Evolutionary conservation across 1,140 invertebrate species (phyloP), one percentile per base, ranked within the genome.

Genomic region (Portunus trituberculatus): DNA sequence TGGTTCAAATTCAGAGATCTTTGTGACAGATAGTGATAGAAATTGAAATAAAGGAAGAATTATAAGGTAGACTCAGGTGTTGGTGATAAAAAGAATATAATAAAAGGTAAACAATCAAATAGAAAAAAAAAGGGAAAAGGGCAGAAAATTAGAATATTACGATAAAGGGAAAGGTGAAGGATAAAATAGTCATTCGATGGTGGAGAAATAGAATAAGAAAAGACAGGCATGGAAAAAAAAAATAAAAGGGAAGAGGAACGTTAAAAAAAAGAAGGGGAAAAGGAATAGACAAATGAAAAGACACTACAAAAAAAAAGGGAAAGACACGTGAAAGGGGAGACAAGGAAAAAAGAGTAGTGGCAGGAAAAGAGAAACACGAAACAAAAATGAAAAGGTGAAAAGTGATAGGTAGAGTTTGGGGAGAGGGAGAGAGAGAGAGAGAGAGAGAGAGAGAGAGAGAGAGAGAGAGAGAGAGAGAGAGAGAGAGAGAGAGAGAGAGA

Each of bases 391-490:
- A 28, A 82, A 28, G 28, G 76, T 4, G 76, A 82, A 28, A 82
- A 28, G 28, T 20, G 28, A 28, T 25, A 28, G 28, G 76, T 25
- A 28, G 28, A 7, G 28, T 20, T 25, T 1, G 28, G 76, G 28
- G 7, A 86, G 83, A 25, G 20, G n/a, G 20, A 86, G 83, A 86
- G 83, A 86, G 28, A 86, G 83, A 6, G 28, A 6, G 83, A 86
- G 25, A 84, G 82, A 84, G 25, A 84, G 82, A 84, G 82, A 84
- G 82, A 84, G 82, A 84, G 82, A 84, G 25, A 84, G 82, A 84
- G 82, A 84, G 82, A 84, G 82, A 84, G 48, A 84, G 82, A 31
- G 82, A 84, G 82, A 84, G 82, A 84, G 82, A 84, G 82, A 84
- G 82, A 84, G 25, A 84, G 82, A 52, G 48, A 52, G 48, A 52